phyloP scores from a whole-genome alignment of 2,113 vertebrate species.

The Zosterops japonicus region DNA sequence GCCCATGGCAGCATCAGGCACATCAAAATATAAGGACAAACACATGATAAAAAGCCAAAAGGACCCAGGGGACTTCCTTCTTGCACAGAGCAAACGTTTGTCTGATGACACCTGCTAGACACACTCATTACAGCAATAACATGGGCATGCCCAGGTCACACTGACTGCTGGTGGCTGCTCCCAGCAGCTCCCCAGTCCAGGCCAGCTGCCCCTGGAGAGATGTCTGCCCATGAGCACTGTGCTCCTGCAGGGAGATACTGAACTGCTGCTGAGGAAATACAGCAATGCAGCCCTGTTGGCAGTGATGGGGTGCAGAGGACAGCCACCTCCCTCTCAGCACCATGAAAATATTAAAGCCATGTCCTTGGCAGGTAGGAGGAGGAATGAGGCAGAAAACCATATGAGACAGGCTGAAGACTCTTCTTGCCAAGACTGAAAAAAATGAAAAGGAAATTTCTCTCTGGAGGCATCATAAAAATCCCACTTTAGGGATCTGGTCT shows the following conservation, averaged over 20 bases:
- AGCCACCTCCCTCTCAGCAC: background rate
- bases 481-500: background rate
- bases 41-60: background rate
- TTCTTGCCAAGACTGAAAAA: slow-evolving; percentile 26
- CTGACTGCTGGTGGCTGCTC: background rate
- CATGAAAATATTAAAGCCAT: background rate
- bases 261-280: background rate
- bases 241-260: background rate
- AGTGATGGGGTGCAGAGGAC: background rate
- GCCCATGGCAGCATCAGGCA: background rate
- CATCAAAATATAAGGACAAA: background rate
- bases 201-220: background rate
- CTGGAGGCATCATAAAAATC: background rate
- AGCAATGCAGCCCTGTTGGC: fast-evolving
- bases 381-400: slow-evolving; percentile 27
- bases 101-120: background rate
- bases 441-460: slow-evolving; percentile 22
- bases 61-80: background rate
- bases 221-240: background rate
- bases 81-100: background rate
- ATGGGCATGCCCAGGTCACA: background rate
- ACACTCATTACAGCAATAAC: background rate
- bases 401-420: slow-evolving; percentile 2
- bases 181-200: background rate
- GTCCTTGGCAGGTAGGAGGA: slow-evolving; percentile 43